phyloP scores from a whole-genome alignment of 2,888 invertebrate genomes.

The Pammene aurita region DNA sequence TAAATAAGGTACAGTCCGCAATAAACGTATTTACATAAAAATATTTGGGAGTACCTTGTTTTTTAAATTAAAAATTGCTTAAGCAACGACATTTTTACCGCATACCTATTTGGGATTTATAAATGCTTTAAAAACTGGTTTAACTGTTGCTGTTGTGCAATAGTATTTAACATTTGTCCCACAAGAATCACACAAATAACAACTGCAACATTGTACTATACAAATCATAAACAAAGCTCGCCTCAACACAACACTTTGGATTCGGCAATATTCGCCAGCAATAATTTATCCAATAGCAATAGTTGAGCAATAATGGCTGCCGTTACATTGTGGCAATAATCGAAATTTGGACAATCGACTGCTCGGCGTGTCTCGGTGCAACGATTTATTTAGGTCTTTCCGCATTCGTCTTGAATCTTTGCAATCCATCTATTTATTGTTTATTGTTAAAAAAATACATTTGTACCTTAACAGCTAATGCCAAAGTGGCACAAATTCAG shows the following conservation, averaged over 20 bases:
- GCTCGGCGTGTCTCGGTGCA: slow-evolving; percentile 17
- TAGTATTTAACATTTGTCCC: neutral
- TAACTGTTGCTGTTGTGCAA: too few species aligned
- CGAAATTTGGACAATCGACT: slow-evolving; percentile 40
- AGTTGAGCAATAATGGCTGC: slow-evolving; percentile 34
- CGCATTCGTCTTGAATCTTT: neutral
- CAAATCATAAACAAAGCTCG: neutral
- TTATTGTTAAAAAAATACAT: too few species aligned
- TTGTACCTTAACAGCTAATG: too few species aligned
- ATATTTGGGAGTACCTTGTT: too few species aligned
- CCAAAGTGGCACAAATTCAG: too few species aligned
- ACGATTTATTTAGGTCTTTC: slow-evolving; percentile 29
- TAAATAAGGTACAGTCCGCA: too few species aligned
- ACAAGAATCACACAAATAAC: neutral
- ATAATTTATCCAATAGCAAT: slow-evolving; percentile 36
- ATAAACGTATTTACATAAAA: too few species aligned
- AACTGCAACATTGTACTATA: neutral
- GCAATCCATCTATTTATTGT: neutral
- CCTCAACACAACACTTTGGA: neutral
- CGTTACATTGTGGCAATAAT: slow-evolving; percentile 34
- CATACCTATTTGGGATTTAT: too few species aligned
- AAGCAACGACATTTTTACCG: too few species aligned
- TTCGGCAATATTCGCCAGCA: slow-evolving; percentile 20
- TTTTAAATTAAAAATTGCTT: too few species aligned
- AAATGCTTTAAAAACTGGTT: too few species aligned